phyloP scores from a whole-genome alignment of 2,888 invertebrate genomes.

The Drosophila imparisetae region DNA sequence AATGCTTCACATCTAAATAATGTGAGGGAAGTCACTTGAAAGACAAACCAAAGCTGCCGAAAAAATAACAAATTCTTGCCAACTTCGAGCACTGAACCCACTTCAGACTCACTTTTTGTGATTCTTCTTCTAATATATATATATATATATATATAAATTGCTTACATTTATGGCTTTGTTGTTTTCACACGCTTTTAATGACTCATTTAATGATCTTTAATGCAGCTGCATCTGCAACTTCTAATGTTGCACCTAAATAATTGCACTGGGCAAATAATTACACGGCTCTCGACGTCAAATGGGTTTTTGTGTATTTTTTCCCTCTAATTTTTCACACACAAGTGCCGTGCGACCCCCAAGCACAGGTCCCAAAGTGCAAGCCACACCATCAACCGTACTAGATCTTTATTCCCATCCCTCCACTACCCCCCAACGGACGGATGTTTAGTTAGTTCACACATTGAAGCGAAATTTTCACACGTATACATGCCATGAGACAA shows the following conservation, averaged over 20 bases:
- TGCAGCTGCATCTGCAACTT: slow-evolving; percentile 37
- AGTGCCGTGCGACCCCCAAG: slow-evolving; percentile 42
- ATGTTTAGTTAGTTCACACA: slow-evolving; percentile 58
- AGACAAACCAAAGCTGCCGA: not conserved
- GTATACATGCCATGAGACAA: slow-evolving; percentile 48
- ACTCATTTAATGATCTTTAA: slow-evolving; percentile 46
- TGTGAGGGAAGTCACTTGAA: slow-evolving; percentile 23
- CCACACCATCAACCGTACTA: slow-evolving; percentile 15
- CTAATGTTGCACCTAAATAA: slow-evolving; percentile 50
- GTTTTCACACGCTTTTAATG: slow-evolving; percentile 53
- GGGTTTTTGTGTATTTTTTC: slow-evolving; percentile 15
- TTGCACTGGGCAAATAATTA: slow-evolving; percentile 61
- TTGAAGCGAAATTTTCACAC: slow-evolving; percentile 66
- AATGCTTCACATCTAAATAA: slow-evolving; percentile 21
- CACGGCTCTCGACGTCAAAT: slow-evolving; percentile 42
- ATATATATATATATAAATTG: not conserved
- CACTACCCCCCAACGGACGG: slow-evolving; percentile 35
- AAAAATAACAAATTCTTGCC: slow-evolving; percentile 5
- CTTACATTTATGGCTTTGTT: not conserved
- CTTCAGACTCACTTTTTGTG: not conserved
- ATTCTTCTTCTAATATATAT: not conserved
- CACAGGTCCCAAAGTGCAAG: slow-evolving; percentile 15
- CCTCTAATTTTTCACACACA: slow-evolving; percentile 42
- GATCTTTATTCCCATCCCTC: slow-evolving; percentile 27
- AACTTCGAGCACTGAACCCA: slow-evolving; percentile 19